Percentiles rank a stretch among this genome's conserved stretches.
These are phyloP conservation scores for Nephrotoma appendiculata DNA, from an alignment of 2,888 invertebrate species.

Conservation along the genomic window DNA sequence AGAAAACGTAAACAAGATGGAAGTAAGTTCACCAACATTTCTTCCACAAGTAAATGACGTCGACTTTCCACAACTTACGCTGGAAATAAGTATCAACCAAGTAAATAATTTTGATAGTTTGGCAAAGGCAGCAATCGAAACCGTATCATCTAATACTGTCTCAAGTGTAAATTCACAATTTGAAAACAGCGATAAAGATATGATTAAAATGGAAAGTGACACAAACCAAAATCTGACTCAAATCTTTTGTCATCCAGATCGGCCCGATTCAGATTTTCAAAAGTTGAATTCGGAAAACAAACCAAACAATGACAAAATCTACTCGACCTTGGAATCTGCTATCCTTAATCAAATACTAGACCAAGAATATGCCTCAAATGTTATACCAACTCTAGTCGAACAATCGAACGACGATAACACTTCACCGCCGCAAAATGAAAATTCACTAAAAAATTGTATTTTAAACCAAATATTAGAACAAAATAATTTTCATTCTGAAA, in stretches of 20 bases:
- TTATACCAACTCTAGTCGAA: neutral
- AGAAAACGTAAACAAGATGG: neutral
- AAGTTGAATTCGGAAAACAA: neutral
- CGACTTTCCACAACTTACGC: too few relatives aligned
- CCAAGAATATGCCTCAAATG: neutral
- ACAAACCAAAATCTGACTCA: neutral
- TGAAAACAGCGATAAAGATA: neutral
- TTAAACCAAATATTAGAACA: neutral
- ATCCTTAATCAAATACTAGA: neutral
- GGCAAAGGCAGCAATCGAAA: neutral
- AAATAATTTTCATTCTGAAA: neutral
- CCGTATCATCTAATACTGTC: neutral
- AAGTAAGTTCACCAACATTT: neutral
- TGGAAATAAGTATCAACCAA: neutral
- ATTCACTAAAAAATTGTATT: neutral
- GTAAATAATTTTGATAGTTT: neutral
- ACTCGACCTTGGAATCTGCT: neutral
- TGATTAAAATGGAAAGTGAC: neutral
- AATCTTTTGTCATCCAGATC: neutral
- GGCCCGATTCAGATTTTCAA: neutral
- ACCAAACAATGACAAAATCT: neutral
- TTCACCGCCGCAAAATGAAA: neutral
- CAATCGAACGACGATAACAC: neutral
- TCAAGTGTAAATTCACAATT: neutral
- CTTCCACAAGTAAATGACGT: neutral